Base-by-base conservation (phyloP, 2,797 vertebrate species). In the Silurus lanzhouensis region DNA sequence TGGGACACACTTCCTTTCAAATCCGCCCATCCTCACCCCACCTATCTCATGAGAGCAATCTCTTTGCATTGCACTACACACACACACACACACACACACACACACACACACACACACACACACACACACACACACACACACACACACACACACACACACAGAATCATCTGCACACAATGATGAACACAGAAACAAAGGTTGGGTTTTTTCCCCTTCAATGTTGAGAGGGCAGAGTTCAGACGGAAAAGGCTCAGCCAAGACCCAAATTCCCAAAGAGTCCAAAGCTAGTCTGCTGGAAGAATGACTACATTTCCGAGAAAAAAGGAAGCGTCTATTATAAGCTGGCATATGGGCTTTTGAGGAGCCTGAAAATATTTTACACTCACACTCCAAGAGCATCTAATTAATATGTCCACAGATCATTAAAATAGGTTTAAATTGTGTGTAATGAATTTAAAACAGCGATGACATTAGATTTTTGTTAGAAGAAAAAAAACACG, bases 231-330 rank as follows among this genome's bases (percentile, higher is more conserved):
- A 95, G 92, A 94, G 93, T 93, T 86, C 90, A 94, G 94, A 90
- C 92, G 93, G 93, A 95, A 94, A 93, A 90, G 92, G 91, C 94
- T 94, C 94, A 94, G 91, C 89, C 48, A 81, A 90, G 88, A 87
- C 68, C 89, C 90, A 90, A 86, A 89, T 92, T 93, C 89, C 92
- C 93, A 94, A 95, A 94, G 93, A 94, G 94, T 94, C 93, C 92
- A 93, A 38, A 94, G 92, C 93, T 94, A 94, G 93, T 95, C 93
- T 94, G 93, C 94, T 94, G 94, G 94, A 95, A 94, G 94, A 94
- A 94, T 94, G 94, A 94, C 93, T 95, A 94, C 93, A 94, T 94
- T 95, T 95, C 94, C 93, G 92, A 68, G 70, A 75, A 75, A 95
- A 90, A 93, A 92, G 91, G 91, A 90, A 91, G 89, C 85, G 27